Evolutionary conservation across 2,888 invertebrate species (phyloP), one percentile per base, ranked within the genome.

Genomic region (Smittia sp.): DNA sequence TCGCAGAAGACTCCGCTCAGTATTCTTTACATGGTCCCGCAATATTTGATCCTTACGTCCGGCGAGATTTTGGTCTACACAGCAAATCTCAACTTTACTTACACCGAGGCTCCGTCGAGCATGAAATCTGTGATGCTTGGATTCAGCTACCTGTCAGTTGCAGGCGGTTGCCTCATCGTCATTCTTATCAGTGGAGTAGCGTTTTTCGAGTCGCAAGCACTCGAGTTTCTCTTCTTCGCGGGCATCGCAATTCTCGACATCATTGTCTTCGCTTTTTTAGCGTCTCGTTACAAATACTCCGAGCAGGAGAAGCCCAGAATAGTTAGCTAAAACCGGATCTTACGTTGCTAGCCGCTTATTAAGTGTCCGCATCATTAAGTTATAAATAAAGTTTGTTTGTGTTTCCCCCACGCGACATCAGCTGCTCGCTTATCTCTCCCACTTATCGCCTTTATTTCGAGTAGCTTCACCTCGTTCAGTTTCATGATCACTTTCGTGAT

Each of bases 71-170:
- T 70, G 0, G 13, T 70, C 3, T 70, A 52, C 52, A 24, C 52
- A 25, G 52, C 69, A 32, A 27, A 25, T 20, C 13, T 70, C 6
- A 52, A 46, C 25, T 70, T 70, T 20, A 27, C 69, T 18, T 70
- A 52, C 54, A 70, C 69, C 9, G 52, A 70, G 32, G 52, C 69
- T 1, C 54, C 54, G 11, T 13, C 15, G 2, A 25, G 13, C 18
- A 70, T 70, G 69, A 70, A 70, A 15, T 68, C 68, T 22, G 54
- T 70, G 11, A 70, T 70, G 32, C 46, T 24, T 22, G 24, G 52
- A 9, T 52, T 32, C 27, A 52, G 46, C 11, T 54, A 54, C 18
- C 18, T 70, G 27, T 22, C 69, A 27, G 69, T 70, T 3, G 69
- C 69, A 13, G 69, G 69, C 9, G 69, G 69, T 7, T 27, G 27